Percentiles rank a stretch among this genome's conserved stretches.
Conservation (phyloP, 64 coral and sea anemone genomes). For the Hydrozoanthus tunicans region DNA sequence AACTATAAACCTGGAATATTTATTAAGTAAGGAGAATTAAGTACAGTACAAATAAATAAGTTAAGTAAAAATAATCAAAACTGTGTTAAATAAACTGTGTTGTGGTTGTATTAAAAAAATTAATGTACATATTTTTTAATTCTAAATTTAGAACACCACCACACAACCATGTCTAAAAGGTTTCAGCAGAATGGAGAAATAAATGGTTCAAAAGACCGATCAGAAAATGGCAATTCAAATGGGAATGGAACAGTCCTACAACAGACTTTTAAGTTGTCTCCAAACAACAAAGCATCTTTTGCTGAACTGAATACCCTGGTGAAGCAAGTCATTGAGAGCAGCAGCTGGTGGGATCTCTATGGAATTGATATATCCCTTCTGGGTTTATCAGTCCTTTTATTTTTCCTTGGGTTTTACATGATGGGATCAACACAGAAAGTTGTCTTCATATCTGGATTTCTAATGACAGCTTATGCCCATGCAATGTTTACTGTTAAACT, state of each 20-base stretch:
- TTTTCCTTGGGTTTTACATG: conserved; percentile 60
- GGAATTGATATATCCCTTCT: conserved; percentile 73
- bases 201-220: background rate
- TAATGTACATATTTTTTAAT: background rate
- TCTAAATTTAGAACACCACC: background rate
- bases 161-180: conserved; percentile 31
- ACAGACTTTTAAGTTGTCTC: background rate
- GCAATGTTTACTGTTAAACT: conserved; percentile 72
- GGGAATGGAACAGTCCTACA: background rate
- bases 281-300: conserved; percentile 42
- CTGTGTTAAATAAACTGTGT: too few relatives aligned
- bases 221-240: background rate
- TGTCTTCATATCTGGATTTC: conserved; percentile 67
- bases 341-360: conserved; percentile 90
- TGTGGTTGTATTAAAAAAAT: too few relatives aligned
- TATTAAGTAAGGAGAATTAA: too few relatives aligned
- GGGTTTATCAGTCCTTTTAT: conserved; percentile 18
- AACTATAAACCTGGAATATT: too few relatives aligned
- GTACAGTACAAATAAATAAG: too few relatives aligned
- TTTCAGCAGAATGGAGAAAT: background rate
- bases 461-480: conserved; percentile 68
- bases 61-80: too few relatives aligned
- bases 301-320: conserved; percentile 48
- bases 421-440: conserved; percentile 46
- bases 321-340: conserved; percentile 41